Conservation (phyloP, 2,797 vertebrate genomes). For the Mastacembelus armatus region DNA sequence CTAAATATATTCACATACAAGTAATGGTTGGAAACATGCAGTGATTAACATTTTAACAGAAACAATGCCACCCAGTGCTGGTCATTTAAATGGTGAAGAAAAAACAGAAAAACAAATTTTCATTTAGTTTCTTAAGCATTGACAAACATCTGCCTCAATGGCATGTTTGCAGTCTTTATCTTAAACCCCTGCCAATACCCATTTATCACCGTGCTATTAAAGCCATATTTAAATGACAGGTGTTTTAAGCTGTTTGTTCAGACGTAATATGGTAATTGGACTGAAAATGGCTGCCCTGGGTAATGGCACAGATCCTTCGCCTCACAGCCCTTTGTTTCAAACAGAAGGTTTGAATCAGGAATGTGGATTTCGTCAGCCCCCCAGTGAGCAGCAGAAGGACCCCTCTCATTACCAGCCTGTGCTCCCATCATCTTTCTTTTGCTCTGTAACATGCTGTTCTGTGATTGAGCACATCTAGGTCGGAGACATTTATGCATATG, state of each 20-base stretch:
- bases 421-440: constrained; percentile 10
- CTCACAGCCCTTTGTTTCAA: constrained; percentile 54
- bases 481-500: constrained; percentile 33
- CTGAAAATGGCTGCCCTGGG: constrained; percentile 54
- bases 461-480: constrained; percentile 21
- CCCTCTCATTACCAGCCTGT: constrained; percentile 31
- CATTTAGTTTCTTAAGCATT: constrained; percentile 11
- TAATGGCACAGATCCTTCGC: constrained; percentile 51
- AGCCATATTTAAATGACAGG: constrained; percentile 52
- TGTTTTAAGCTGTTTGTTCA: constrained; percentile 67
- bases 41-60: constrained; percentile 7
- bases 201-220: constrained; percentile 28
- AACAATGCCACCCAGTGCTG: constrained; percentile 12
- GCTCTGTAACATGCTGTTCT: constrained; percentile 27
- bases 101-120: constrained; percentile 1
- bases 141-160: not conserved
- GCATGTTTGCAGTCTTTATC: constrained; percentile 29
- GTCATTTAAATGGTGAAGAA: constrained; percentile 27
- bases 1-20: not conserved
- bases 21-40: not conserved
- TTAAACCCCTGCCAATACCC: constrained; percentile 21
- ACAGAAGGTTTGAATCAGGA: constrained; percentile 67
- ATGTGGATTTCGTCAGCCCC: constrained; percentile 55
- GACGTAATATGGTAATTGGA: constrained; percentile 55
- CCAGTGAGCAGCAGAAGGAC: constrained; percentile 53